Evolutionary conservation across 2,797 vertebrate species (phyloP).

Genomic region (Acanthurus lineatus): DNA sequence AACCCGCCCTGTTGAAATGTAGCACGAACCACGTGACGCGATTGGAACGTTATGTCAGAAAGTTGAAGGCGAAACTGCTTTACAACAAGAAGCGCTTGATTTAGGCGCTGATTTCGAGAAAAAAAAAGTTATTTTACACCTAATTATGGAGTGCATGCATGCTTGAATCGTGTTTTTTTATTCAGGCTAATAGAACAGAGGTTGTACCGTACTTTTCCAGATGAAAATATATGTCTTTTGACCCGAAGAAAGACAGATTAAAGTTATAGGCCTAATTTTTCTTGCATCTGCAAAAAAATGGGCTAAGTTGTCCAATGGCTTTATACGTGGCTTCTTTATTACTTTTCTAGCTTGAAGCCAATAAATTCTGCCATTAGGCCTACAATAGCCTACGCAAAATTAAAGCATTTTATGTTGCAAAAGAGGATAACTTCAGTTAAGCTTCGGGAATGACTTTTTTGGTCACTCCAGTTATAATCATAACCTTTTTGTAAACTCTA

Average conservation of each 20-base stretch:
- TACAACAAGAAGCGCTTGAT: not conserved
- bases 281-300: no score
- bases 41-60: slow-evolving; percentile 36
- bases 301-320: no score
- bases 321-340: no score
- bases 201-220: not conserved
- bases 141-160: not conserved
- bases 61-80: slow-evolving; percentile 27
- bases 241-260: no score
- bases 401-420: not conserved
- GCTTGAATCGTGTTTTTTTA: no score
- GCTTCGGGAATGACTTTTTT: no score
- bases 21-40: slow-evolving; percentile 44
- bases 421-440: not conserved
- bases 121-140: not conserved
- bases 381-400: not conserved
- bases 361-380: not conserved
- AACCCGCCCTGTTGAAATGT: slow-evolving; percentile 52
- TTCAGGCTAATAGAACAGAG: no score
- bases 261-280: not conserved
- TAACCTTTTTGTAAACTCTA: not conserved
- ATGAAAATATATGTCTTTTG: not conserved
- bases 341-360: no score
- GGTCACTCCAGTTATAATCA: slow-evolving; percentile 60
- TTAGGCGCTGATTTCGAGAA: not conserved